phyloP scores from a whole-genome alignment of 2,888 invertebrate species.

The Glaucopsyche alexis region DNA sequence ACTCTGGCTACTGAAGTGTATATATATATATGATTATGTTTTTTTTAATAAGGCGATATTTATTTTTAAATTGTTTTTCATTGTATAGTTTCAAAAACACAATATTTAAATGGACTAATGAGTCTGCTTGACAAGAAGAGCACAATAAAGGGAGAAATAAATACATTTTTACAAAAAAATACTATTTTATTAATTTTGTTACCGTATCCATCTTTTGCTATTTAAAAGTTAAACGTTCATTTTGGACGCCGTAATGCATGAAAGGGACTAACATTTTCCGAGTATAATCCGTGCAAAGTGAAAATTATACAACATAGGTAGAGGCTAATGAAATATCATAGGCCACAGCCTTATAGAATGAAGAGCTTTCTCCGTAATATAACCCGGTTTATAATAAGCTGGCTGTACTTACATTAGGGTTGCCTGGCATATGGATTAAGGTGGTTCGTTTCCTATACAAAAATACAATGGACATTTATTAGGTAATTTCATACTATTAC shows the following conservation, averaged over 20 bases:
- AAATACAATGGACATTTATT: no score
- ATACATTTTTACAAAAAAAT: conserved; percentile 71
- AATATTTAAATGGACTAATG: conserved; percentile 54
- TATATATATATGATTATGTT: conserved; percentile 42
- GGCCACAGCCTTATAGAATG: background rate
- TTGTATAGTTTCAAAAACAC: conserved; percentile 61
- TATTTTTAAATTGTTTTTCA: conserved; percentile 65
- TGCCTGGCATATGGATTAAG: background rate
- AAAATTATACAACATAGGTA: conserved; percentile 6
- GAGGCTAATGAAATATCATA: conserved; percentile 11
- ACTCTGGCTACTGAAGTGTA: conserved; percentile 7
- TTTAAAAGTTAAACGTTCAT: background rate
- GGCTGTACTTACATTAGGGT: conserved; percentile 43
- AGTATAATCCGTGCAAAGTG: conserved; percentile 9
- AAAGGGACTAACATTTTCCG: background rate
- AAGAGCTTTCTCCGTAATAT: background rate
- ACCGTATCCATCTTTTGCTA: background rate
- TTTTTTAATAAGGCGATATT: conserved; percentile 57
- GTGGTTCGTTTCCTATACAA: no score
- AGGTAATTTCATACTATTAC: no score
- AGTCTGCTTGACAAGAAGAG: conserved; percentile 71
- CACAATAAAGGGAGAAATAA: conserved; percentile 78
- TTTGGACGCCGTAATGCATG: background rate
- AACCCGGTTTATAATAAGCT: conserved; percentile 27
- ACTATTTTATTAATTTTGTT: background rate